Evolutionary conservation across 2,888 invertebrate species (phyloP).

Genomic region (Lepidocyrtoides sp.): DNA sequence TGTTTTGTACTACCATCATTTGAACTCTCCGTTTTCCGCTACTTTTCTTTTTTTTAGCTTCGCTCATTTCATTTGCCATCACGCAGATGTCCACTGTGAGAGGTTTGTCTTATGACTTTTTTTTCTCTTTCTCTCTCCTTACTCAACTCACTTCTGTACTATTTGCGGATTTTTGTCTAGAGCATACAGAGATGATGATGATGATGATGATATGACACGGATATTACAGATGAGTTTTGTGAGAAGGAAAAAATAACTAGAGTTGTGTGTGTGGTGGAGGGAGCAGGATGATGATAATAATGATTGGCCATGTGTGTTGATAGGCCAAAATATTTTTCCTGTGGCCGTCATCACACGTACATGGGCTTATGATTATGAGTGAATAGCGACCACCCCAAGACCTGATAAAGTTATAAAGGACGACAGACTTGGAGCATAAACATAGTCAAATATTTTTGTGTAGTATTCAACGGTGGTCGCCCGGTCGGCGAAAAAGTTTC

Average conservation of each 20-base stretch:
- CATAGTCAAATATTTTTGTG: neutral
- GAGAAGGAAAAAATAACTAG: neutral
- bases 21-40: neutral
- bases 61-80: neutral
- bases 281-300: conserved; percentile 18
- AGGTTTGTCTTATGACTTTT: conserved; percentile 7
- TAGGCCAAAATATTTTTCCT: conserved; percentile 29
- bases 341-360: conserved; percentile 8
- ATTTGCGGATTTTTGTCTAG: conserved; percentile 18
- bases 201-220: conserved; percentile 37
- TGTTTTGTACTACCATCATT: neutral
- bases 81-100: neutral
- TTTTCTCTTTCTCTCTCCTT: neutral
- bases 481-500: neutral
- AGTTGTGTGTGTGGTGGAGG: conserved; percentile 1
- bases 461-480: conserved; percentile 10
- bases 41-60: neutral
- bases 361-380: neutral
- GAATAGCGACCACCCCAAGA: neutral
- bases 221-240: conserved; percentile 36
- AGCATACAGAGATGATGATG: neutral
- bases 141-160: neutral
- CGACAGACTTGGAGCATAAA: neutral
- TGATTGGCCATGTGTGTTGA: conserved; percentile 19
- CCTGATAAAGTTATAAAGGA: neutral